Evolutionary conservation across 1,140 invertebrate species (phyloP).

Genomic region (Araneus ventricosus): DNA sequence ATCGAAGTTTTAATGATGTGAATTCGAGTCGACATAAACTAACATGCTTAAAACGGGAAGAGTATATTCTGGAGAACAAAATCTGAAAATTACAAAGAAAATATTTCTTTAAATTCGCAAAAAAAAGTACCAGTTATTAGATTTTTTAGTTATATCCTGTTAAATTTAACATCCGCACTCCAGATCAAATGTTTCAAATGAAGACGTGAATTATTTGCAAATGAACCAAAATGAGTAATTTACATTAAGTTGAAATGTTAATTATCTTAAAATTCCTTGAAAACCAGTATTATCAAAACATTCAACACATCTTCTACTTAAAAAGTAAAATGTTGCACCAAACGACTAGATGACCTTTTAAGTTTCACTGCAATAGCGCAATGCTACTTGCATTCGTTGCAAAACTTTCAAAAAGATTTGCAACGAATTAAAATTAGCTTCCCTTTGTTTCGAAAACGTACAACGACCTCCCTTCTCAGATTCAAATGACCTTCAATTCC

Average conservation of each 20-base stretch:
- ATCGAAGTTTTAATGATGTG: no score
- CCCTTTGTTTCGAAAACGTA: not conserved
- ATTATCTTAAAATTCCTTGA: not conserved
- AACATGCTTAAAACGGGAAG: no score
- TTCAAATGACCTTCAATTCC: constrained; percentile 15
- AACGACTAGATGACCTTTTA: not conserved
- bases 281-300: not conserved
- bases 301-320: not conserved
- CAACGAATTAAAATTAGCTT: not conserved
- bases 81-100: no score
- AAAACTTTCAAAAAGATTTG: constrained; percentile 22
- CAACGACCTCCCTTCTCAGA: constrained; percentile 6
- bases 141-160: no score
- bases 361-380: not conserved
- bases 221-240: not conserved
- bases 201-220: no score
- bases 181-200: no score
- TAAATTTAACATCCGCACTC: no score
- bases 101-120: no score
- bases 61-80: no score
- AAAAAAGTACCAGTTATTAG: no score
- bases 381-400: not conserved
- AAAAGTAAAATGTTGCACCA: not conserved
- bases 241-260: not conserved
- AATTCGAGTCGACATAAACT: no score